Conservation (phyloP, 2,113 vertebrate species). For the Paedocypris sp. region DNA sequence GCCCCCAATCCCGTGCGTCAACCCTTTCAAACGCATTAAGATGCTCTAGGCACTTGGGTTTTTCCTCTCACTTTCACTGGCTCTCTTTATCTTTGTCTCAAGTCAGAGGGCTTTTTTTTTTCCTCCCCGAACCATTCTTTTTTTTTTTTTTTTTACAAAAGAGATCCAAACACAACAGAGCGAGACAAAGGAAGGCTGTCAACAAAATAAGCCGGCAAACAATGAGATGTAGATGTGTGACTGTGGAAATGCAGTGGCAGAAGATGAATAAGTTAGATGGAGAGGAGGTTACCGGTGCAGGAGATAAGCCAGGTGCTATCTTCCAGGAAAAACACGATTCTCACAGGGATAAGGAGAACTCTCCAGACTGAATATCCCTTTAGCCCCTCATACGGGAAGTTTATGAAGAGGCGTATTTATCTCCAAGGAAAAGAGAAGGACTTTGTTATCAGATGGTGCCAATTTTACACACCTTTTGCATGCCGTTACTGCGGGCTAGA, state of each 20-base stretch:
- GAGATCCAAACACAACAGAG: neutral
- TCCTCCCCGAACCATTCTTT: constrained; percentile 2
- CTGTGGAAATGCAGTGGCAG: neutral
- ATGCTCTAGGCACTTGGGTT: constrained; percentile 21
- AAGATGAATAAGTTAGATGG: neutral
- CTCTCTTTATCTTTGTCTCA: neutral
- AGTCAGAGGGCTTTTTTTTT: constrained; percentile 18
- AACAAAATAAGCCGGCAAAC: constrained; percentile 10
- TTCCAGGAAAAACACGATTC: constrained; percentile 6
- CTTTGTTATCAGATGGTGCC: neutral
- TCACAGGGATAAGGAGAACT: constrained; percentile 4
- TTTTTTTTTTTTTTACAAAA: constrained; percentile 2
- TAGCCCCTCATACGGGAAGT: neutral
- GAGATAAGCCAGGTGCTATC: neutral
- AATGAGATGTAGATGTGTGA: constrained; percentile 9
- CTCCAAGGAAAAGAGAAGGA: neutral
- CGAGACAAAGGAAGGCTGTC: constrained; percentile 9
- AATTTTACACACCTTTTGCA: neutral
- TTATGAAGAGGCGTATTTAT: constrained; percentile 1
- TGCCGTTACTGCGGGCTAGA: neutral
- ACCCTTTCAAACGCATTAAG: constrained; percentile 15
- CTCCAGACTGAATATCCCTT: constrained; percentile 8
- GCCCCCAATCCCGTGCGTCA: neutral
- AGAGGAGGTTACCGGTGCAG: constrained; percentile 4
- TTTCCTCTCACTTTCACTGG: neutral